Percentiles rank a stretch among this genome's conserved stretches.
Conservation (phyloP, 2,797 vertebrate species). For the Muscicapa striata region DNA sequence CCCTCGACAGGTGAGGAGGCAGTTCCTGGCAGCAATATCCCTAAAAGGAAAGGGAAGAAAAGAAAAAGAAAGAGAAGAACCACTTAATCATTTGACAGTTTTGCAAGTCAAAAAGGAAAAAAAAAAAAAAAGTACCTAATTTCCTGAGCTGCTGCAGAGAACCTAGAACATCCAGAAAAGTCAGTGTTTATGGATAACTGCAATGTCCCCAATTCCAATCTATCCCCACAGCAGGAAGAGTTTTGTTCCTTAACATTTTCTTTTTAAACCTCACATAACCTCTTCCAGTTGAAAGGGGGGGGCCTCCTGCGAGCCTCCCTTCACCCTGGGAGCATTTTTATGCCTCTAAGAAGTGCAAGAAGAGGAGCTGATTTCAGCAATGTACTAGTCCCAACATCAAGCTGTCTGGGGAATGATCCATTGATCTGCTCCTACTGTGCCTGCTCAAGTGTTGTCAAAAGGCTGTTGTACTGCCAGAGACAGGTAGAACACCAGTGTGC, state of each 20-base stretch:
- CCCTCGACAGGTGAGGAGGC: conserved; percentile 94
- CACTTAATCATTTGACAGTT: not conserved
- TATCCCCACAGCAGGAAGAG: not conserved
- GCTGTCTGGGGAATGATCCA: not conserved
- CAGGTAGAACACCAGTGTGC: not conserved
- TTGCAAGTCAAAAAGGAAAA: not conserved
- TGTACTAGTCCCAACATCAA: not conserved
- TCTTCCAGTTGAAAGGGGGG: not conserved
- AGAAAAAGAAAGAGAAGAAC: not conserved
- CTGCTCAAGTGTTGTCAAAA: not conserved
- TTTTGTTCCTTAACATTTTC: not conserved
- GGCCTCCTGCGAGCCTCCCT: not conserved
- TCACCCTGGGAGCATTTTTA: not conserved
- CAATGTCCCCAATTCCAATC: not conserved
- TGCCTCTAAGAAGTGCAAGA: not conserved
- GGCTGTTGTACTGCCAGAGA: not conserved
- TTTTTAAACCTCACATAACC: not conserved
- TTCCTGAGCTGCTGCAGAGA: not conserved
- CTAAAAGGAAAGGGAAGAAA: conserved; percentile 73
- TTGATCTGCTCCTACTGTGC: not conserved
- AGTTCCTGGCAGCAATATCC: conserved; percentile 98
- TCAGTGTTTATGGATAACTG: not conserved
- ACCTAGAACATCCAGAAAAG: not conserved
- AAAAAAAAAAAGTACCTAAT: not conserved
- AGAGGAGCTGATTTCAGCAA: not conserved